These are phyloP conservation scores for Pelvicachromis taeniatus DNA, from an alignment of 2,113 vertebrate species.

Conservation along the genomic window DNA sequence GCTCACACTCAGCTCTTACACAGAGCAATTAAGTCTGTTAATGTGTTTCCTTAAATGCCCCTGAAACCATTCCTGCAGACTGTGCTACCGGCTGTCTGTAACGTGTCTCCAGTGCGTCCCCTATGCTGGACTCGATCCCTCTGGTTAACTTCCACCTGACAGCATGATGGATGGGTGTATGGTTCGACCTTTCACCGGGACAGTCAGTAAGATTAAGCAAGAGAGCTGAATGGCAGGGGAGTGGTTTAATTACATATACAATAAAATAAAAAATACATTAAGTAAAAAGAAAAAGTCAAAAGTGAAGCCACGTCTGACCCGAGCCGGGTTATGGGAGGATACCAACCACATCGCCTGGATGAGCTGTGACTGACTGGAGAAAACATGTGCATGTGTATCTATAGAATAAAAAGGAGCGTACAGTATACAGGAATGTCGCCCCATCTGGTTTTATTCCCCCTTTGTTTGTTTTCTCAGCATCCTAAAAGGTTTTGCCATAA, in stretches of 20 bases:
- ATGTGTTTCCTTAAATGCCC: slow-evolving; percentile 50
- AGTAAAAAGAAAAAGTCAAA: not conserved
- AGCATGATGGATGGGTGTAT: slow-evolving; percentile 62
- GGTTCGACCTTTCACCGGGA: slow-evolving; percentile 40
- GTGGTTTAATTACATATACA: not conserved
- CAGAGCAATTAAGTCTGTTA: slow-evolving; percentile 55
- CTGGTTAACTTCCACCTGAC: slow-evolving; percentile 40
- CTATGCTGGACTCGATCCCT: not conserved
- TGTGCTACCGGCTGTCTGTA: slow-evolving; percentile 17
- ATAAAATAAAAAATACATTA: not conserved
- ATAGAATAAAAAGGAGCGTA: not conserved
- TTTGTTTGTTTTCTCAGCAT: slow-evolving; percentile 57
- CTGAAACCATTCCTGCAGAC: slow-evolving; percentile 11
- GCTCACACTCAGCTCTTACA: not conserved
- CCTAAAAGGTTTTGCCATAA: slow-evolving; percentile 46
- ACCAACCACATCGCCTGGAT: not conserved
- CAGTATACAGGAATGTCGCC: not conserved
- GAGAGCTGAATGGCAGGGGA: not conserved
- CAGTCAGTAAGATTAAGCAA: not conserved
- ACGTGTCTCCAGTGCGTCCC: slow-evolving; percentile 20
- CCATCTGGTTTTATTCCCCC: slow-evolving; percentile 47
- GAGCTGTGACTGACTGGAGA: not conserved
- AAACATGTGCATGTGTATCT: not conserved
- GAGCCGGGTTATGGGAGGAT: not conserved
- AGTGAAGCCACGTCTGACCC: not conserved